Base-by-base conservation (phyloP, 1,140 invertebrate species). In the Aporrectodea caliginosa region DNA sequence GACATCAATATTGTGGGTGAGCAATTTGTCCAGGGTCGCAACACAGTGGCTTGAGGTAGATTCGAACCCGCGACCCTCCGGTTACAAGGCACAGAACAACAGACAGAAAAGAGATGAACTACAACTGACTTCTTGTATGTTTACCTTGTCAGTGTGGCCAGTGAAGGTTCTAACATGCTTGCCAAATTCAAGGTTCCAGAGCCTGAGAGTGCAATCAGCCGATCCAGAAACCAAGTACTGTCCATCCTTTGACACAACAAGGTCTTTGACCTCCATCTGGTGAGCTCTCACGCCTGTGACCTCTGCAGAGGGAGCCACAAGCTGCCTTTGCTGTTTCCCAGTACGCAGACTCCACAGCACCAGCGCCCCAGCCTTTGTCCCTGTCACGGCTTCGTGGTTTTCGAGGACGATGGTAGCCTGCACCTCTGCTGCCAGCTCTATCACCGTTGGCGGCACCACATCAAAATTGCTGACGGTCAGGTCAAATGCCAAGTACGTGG, bases 401-500 rank as follows among this genome's bases (percentile, higher is more conserved):
- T 84, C 85, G n/a, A 88, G 82, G 6, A 88, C 83, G 30, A 84
- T 86, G 0, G 87, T 88, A 73, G 83, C 84, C 71, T 87, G 84
- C 33, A 86, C 84, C 33, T 85, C 83, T 16, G 88, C 88, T 76
- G 88, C 84, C 27, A 88, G 79, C 73, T 82, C 84, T 14, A 87
- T 80, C 69, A 87, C 83, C 74, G 79, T 84, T 1, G 86, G 85
- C 70, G 88, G 85, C 16, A 83, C 81, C 31, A 85, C 83, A 73
- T 84, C 84, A 75, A 84, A 84, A 68, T 82, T 43, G 1, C 68
- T 72, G 16, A 82, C 75, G 30, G 83, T 86, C 84, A 88, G 85
- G 80, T 89, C 88, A 82, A 88, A 88, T 35, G 87, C 83, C 22
- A 88, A 82, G 82, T 86, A 89, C 77, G 87, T 86, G 1, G 87